These are phyloP conservation scores for Acrocephalus kingi DNA, from an alignment of 2,113 vertebrate genomes.

Conservation along the genomic window DNA sequence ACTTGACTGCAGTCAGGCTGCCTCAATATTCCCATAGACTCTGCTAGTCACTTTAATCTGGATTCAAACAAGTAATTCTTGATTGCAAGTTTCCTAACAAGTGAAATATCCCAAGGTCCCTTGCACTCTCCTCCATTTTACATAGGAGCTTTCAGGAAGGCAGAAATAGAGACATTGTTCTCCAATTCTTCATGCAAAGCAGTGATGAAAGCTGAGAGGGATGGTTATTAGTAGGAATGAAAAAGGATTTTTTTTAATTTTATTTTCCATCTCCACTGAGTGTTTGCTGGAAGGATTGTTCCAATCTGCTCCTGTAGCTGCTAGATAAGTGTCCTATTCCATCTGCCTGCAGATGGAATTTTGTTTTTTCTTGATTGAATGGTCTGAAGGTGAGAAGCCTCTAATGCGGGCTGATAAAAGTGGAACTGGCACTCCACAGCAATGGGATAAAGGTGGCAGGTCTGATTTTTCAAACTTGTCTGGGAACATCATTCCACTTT, in stretches of 20 bases:
- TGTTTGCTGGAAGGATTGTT: not conserved
- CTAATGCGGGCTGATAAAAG: not conserved
- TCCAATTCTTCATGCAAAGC: not conserved
- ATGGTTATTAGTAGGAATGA: not conserved
- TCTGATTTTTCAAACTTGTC: constrained; percentile 18
- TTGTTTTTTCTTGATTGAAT: not conserved
- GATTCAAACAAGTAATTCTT: not conserved
- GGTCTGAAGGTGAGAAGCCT: not conserved
- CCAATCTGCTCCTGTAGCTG: not conserved
- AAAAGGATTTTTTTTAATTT: not conserved
- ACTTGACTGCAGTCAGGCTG: not conserved
- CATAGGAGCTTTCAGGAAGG: not conserved
- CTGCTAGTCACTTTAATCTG: not conserved
- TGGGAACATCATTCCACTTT: not conserved
- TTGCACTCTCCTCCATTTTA: not conserved
- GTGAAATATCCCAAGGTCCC: not conserved
- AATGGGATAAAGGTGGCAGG: not conserved
- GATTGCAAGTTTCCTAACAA: not conserved
- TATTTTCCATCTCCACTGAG: not conserved
- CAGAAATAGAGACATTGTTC: not conserved
- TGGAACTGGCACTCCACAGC: not conserved
- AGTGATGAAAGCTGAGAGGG: not conserved
- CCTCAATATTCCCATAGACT: not conserved
- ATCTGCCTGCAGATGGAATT: not conserved
- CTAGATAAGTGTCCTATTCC: not conserved